Evolutionary conservation across 2,888 invertebrate genomes (phyloP), one percentile per base, ranked within the genome.

Genomic region (Drosophila maculinotata): DNA sequence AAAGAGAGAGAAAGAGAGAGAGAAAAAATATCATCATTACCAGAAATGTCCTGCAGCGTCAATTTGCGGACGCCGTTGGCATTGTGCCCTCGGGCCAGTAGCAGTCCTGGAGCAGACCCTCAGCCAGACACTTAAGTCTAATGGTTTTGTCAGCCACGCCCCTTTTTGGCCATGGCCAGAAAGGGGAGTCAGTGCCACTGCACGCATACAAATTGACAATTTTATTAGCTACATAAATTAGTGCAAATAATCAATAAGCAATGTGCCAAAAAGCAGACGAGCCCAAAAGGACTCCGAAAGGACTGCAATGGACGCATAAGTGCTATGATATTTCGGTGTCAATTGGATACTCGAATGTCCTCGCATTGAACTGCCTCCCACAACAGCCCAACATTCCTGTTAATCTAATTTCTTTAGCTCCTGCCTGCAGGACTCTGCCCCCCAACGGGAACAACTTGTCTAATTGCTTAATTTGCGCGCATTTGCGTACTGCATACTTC

Each of bases 171-270:
- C 30, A 26, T 20, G 23, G 31, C 35, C n/a, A 8, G 17, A 15
- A 12, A 33, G 14, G 35, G 12, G 12, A 20, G 53, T 5, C 30
- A 38, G 38, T 56, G 47, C 42, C 47, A 20, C 47, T 56, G 70
- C 84, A 74, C 82, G 82, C 82, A 87, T 82, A 87, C 87, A 85
- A 87, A 86, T 87, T 83, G 87, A 80, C 87, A 88, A 80, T 83
- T 88, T 83, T 83, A 83, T 83, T 87, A 75, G 88, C 81, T 67
- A 80, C 88, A 83, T 83, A 83, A 83, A 83, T 83, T 83, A 83
- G 87, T 80, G 57, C 75, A 85, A 88, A 83, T 88, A 83, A 88
- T 83, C 83, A 83, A 83, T 83, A 83, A 88, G 87, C 80, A 76
- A 82, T 85, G 80, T 86, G 80, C 74, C 79, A 69, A 82, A 78